Evolutionary conservation across 2,797 vertebrate species (phyloP).

Genomic region (Centroberyx gerrardi): DNA sequence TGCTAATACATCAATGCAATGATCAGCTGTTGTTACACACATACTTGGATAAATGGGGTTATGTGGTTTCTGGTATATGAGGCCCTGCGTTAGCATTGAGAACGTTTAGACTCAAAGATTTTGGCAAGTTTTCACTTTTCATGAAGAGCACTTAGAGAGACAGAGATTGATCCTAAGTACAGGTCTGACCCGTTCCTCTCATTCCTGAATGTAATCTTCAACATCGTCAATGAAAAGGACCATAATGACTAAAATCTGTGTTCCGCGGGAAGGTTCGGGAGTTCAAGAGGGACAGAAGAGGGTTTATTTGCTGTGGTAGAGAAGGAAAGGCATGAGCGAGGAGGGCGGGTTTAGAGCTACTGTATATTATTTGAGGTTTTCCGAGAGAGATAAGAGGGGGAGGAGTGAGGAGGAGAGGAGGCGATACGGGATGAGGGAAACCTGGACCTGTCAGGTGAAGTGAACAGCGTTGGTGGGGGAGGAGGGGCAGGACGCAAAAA

Average conservation of each 20-base stretch:
- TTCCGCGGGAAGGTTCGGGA: conserved; percentile 12
- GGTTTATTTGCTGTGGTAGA: conserved; percentile 12
- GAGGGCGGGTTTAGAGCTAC: conserved; percentile 11
- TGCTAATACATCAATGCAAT: conserved; percentile 43
- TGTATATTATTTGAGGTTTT: conserved; percentile 43
- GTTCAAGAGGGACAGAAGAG: background rate
- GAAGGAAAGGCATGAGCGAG: conserved; percentile 15
- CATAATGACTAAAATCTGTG: conserved; percentile 24
- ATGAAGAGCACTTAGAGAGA: conserved; percentile 71
- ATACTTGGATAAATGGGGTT: conserved; percentile 73
- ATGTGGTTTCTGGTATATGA: conserved; percentile 80
- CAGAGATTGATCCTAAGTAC: conserved; percentile 35
- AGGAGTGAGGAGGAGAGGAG: conserved; percentile 47
- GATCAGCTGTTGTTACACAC: conserved; percentile 53
- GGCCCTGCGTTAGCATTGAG: conserved; percentile 78
- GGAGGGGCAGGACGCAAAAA: conserved; percentile 77
- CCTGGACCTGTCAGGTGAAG: conserved; percentile 20
- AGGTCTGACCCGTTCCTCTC: conserved; percentile 43
- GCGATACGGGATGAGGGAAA: conserved; percentile 76
- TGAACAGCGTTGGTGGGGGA: conserved; percentile 48
- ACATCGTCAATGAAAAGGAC: conserved; percentile 25
- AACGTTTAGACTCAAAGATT: conserved; percentile 80
- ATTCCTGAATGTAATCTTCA: conserved; percentile 45
- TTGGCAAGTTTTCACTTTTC: conserved; percentile 75
- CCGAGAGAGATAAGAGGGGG: conserved; percentile 28